These are phyloP conservation scores for Agapornis roseicollis DNA, from an alignment of 2,113 vertebrate species.

Conservation along the genomic window DNA sequence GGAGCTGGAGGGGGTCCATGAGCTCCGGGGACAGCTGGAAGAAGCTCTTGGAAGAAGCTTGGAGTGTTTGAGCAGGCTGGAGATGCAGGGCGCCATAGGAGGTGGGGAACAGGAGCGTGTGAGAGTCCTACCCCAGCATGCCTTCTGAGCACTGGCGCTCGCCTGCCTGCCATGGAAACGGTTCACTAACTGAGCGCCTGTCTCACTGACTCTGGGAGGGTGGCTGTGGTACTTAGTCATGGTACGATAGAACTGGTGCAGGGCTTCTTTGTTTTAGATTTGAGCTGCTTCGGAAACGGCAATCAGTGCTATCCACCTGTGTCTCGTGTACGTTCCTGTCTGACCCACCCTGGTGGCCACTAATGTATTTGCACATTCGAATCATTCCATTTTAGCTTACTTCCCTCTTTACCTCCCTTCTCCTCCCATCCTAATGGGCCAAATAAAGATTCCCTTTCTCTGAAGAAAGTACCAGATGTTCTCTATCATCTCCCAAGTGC, in stretches of 20 bases:
- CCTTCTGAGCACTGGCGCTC: slow-evolving; percentile 78
- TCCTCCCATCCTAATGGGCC: slow-evolving; percentile 37
- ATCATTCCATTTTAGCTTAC: slow-evolving; percentile 69
- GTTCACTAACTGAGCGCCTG: slow-evolving; percentile 68
- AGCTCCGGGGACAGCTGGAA: slow-evolving; percentile 87
- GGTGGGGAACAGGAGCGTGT: slow-evolving; percentile 92
- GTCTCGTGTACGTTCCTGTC: slow-evolving; percentile 23
- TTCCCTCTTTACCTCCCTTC: background rate
- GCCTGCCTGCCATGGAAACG: slow-evolving; percentile 60
- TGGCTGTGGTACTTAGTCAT: slow-evolving; percentile 47
- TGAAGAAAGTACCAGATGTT: slow-evolving; percentile 53
- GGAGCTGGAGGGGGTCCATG: slow-evolving; percentile 86
- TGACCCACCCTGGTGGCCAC: slow-evolving; percentile 32
- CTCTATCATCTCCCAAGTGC: slow-evolving; percentile 65
- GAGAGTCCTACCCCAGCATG: slow-evolving; percentile 82
- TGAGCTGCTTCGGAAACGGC: slow-evolving; percentile 32
- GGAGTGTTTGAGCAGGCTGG: slow-evolving; percentile 77
- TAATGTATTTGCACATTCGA: slow-evolving; percentile 66
- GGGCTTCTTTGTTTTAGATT: background rate
- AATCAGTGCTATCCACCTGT: slow-evolving; percentile 43
- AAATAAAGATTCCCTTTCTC: slow-evolving; percentile 78
- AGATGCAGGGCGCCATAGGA: slow-evolving; percentile 81
- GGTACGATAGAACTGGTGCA: slow-evolving; percentile 50
- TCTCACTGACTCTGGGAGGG: slow-evolving; percentile 50
- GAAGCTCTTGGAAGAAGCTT: slow-evolving; percentile 84